Evolutionary conservation across 1,140 invertebrate genomes (phyloP).

Genomic region (Apocrypta bakeri): DNA sequence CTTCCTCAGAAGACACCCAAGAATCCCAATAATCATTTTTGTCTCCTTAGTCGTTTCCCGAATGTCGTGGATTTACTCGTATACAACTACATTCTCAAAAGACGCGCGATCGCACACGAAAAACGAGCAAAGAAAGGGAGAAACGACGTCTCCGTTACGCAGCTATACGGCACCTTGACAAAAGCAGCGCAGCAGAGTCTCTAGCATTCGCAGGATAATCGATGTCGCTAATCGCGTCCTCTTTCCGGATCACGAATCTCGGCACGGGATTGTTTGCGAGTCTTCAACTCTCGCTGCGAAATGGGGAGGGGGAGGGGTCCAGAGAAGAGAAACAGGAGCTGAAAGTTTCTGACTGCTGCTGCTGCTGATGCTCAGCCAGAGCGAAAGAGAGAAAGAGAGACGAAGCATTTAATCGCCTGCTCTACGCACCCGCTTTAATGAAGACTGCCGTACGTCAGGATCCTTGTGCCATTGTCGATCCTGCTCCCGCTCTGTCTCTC

Average conservation of each 20-base stretch:
- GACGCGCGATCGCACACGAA: neutral
- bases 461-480: constrained; percentile 39
- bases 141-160: constrained; percentile 23
- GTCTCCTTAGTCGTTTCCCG: too few relatives aligned
- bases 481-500: constrained; percentile 59
- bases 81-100: too few relatives aligned
- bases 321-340: neutral
- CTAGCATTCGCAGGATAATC: constrained; percentile 44
- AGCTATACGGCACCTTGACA: constrained; percentile 4
- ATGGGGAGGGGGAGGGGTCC: neutral
- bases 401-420: constrained; percentile 63
- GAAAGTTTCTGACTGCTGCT: constrained; percentile 36
- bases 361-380: neutral
- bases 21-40: too few relatives aligned
- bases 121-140: neutral
- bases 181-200: constrained; percentile 7
- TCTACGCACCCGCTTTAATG: constrained; percentile 60
- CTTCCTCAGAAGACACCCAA: too few relatives aligned
- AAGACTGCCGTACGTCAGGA: constrained; percentile 56
- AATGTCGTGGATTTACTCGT: too few relatives aligned
- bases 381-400: neutral
- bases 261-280: constrained; percentile 46
- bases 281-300: neutral
- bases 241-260: constrained; percentile 49
- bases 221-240: constrained; percentile 53